Conservation (phyloP, 1,140 invertebrate genomes). For the Pristionchus pacificus region DNA sequence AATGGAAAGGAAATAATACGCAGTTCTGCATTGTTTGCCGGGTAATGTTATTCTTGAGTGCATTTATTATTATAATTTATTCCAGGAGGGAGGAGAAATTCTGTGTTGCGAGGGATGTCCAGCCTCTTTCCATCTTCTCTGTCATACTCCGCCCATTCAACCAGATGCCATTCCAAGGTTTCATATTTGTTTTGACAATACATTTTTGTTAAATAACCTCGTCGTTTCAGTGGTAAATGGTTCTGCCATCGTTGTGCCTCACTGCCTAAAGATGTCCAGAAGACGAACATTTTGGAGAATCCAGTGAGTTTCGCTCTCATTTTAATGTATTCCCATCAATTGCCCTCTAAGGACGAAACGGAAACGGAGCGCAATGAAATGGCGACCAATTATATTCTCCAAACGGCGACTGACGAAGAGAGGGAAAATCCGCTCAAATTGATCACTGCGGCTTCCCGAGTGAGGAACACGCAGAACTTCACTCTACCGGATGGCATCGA, state of each 20-base stretch:
- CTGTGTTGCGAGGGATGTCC: constrained; percentile 91
- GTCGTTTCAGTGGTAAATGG: constrained; percentile 32
- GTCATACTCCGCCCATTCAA: constrained; percentile 64
- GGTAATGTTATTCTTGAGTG: constrained; percentile 17
- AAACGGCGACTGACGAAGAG: constrained; percentile 11
- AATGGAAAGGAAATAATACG: constrained; percentile 28
- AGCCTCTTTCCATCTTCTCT: constrained; percentile 85
- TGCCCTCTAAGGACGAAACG: constrained; percentile 1
- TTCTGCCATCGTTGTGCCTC: constrained; percentile 30
- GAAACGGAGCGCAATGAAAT: constrained; percentile 22
- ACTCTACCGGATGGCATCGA: constrained; percentile 21
- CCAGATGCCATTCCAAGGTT: constrained; percentile 1
- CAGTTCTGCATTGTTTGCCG: constrained; percentile 26
- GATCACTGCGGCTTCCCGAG: not conserved
- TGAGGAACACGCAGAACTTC: constrained; percentile 8
- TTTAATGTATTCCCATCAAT: not conserved
- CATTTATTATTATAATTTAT: constrained; percentile 57
- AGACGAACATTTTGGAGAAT: constrained; percentile 17
- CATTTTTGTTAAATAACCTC: not conserved
- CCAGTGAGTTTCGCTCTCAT: constrained; percentile 12
- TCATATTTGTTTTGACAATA: no score
- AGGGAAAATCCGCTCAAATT: not conserved
- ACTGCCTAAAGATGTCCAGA: constrained; percentile 16
- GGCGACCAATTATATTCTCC: constrained; percentile 13
- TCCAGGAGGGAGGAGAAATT: constrained; percentile 85